phyloP scores from a whole-genome alignment of 2,888 invertebrate species.

The Lobophora halterata region DNA sequence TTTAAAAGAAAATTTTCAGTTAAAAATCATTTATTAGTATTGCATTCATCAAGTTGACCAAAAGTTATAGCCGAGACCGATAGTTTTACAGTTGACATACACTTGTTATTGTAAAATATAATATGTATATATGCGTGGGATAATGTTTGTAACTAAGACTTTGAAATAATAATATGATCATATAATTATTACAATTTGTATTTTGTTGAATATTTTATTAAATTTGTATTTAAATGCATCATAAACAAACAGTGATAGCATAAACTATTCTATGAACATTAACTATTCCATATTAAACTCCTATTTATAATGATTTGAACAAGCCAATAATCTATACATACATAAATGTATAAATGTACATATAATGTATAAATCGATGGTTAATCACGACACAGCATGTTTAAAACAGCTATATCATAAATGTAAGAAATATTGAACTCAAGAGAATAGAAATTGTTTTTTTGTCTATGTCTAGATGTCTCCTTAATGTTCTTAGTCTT shows the following conservation, averaged over 20 bases:
- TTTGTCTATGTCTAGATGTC: not conserved
- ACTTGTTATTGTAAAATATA: too few relatives aligned
- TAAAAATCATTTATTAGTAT: too few relatives aligned
- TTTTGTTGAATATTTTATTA: constrained; percentile 12
- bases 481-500: too few relatives aligned
- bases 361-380: too few relatives aligned
- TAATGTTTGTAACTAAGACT: too few relatives aligned
- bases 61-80: too few relatives aligned
- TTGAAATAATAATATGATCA: too few relatives aligned
- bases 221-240: constrained; percentile 24
- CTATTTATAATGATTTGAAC: constrained; percentile 14
- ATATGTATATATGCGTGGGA: not conserved
- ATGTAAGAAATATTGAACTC: not conserved
- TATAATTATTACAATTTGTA: too few relatives aligned
- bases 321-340: constrained; percentile 12
- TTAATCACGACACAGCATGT: constrained; percentile 16
- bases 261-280: constrained; percentile 9
- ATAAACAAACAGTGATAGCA: constrained; percentile 21
- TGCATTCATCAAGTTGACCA: too few relatives aligned
- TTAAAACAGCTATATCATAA: constrained; percentile 5
- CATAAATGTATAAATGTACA: constrained; percentile 12
- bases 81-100: too few relatives aligned
- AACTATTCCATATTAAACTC: constrained; percentile 16
- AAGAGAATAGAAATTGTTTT: not conserved
- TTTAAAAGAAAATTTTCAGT: too few relatives aligned